phyloP scores from a whole-genome alignment of 2,888 invertebrate genomes.

The Mellilla xanthometata region DNA sequence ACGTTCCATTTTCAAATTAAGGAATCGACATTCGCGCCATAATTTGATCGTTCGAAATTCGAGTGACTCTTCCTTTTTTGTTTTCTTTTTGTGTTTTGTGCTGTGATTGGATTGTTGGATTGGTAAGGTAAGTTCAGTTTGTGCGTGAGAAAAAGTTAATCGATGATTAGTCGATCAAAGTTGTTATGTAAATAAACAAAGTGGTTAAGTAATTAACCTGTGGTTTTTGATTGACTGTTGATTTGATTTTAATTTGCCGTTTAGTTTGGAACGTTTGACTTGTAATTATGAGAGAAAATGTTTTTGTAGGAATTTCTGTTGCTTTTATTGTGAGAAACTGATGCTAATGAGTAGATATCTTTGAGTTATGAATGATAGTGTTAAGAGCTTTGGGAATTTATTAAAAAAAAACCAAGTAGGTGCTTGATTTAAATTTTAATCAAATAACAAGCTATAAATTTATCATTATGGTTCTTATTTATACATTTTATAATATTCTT shows the following conservation, averaged over 20 bases:
- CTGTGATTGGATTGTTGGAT: constrained; percentile 27
- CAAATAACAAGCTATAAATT: no score
- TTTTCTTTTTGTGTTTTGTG: constrained; percentile 21
- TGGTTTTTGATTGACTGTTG: constrained; percentile 23
- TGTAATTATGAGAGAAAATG: constrained; percentile 7
- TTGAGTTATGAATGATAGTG: neutral
- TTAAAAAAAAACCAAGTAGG: no score
- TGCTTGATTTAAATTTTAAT: no score
- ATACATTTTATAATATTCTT: no score
- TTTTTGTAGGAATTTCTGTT: constrained; percentile 2
- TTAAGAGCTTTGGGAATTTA: neutral
- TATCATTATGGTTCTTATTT: no score
- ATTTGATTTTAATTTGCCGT: constrained; percentile 19
- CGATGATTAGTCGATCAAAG: constrained; percentile 6
- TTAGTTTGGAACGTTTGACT: constrained; percentile 11
- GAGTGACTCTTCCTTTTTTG: constrained; percentile 18
- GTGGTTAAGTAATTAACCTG: constrained; percentile 16
- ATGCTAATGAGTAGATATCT: neutral
- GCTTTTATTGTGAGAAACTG: constrained; percentile 11
- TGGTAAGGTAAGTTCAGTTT: constrained; percentile 14
- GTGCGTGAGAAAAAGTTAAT: constrained; percentile 1
- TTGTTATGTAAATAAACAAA: constrained; percentile 23
- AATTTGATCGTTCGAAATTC: constrained; percentile 38
- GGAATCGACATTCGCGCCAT: constrained; percentile 47
- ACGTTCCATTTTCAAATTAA: constrained; percentile 42